Evolutionary conservation across 2,113 vertebrate genomes (phyloP), one percentile per base, ranked within the genome.

Genomic region (Capreolus pygargus): DNA sequence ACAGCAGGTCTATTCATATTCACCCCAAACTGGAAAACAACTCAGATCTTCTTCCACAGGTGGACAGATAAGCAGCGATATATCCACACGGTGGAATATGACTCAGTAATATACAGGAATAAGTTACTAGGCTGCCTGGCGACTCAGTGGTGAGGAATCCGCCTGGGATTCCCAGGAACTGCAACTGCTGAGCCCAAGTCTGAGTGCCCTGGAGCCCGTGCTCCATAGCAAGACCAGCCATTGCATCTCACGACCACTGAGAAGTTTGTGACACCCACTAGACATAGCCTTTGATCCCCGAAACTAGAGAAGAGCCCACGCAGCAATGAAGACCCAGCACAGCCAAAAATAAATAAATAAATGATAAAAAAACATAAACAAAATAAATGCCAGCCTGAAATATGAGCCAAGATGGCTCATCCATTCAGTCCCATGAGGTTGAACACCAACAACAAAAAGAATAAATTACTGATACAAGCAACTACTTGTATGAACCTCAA

Each of bases 281-380:
- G 67, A 70, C n/a, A 12, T 6, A 23, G 67, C n/a, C 5, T 19
- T n/a, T 0, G 2, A 23, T 23, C 19, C 19, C n/a, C 0, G 0
- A 11, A 39, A 76, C 1, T 1, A 76, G 36, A 76, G 70, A 25
- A 25, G 67, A 76, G 21, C 36, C 70, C 70, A 16, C 0, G 6
- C 6, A 27, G 36, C 36, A 43, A 2, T 14, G 36, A 76, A 43
- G 70, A 76, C 70, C 12, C 39, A 25, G 23, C 39, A 43, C 23
- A 43, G 70, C 12, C 39, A 39, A 74, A 76, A 76, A 76, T 70
- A 39, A 39, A 39, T 43, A 7, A 25, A 13, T 43, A 27, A 57
- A 57, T 57, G 6, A 43, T 27, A 15, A 43, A 39, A 39, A 43
- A 43, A 27, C 15, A 5, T 70, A 70, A 36, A 70, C 39, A 70